phyloP scores from a whole-genome alignment of 2,797 vertebrate genomes.

The Lepus oiostolus region DNA sequence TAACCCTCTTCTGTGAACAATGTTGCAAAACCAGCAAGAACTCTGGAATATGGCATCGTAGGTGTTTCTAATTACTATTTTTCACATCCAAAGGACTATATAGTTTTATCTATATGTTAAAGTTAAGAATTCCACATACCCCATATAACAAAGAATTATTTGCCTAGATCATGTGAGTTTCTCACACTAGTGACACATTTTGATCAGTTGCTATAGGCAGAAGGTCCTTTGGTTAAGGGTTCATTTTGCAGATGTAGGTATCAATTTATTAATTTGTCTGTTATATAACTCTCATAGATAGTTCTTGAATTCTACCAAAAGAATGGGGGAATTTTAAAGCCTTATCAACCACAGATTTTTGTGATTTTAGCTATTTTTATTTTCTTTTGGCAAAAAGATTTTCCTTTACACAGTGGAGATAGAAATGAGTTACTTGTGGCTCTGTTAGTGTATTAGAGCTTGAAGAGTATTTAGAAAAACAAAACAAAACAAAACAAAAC shows the following conservation, averaged over 20 bases:
- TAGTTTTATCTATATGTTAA: constrained; percentile 15
- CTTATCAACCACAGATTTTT: constrained; percentile 37
- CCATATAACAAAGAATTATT: neutral
- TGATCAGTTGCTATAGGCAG: constrained; percentile 1
- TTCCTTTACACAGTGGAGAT: constrained; percentile 20
- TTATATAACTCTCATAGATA: neutral
- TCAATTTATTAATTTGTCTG: constrained; percentile 44
- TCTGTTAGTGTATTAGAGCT: neutral
- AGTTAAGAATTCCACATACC: constrained; percentile 5
- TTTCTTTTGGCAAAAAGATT: neutral
- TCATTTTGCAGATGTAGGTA: neutral
- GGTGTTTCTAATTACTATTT: constrained; percentile 24
- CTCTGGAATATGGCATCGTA: neutral
- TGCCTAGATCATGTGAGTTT: neutral
- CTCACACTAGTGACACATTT: neutral
- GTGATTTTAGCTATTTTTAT: neutral
- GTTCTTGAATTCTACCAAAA: neutral
- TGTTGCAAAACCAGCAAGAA: neutral
- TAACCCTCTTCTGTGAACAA: neutral
- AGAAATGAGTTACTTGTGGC: constrained; percentile 14
- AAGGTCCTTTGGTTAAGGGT: neutral
- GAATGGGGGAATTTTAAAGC: constrained; percentile 29
- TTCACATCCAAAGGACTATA: constrained; percentile 35
- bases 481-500: neutral
- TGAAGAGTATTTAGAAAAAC: neutral